Evolutionary conservation across 2,888 invertebrate genomes (phyloP), one percentile per base, ranked within the genome.

Genomic region (Nomada fucata): DNA sequence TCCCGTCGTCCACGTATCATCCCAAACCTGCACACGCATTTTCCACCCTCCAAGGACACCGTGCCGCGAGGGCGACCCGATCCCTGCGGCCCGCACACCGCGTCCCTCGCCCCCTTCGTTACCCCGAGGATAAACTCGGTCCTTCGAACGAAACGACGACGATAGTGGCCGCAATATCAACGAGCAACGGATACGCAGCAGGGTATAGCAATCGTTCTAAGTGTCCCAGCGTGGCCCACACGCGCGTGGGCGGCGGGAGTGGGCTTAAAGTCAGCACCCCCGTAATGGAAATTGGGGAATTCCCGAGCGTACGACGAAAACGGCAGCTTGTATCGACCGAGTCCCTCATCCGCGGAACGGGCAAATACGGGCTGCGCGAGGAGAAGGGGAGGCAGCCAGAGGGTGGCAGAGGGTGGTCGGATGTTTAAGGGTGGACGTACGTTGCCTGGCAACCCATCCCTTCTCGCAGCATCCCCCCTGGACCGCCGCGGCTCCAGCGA

Each of bases 391-490:
- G 79, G 71, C 71, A 79, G 83, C 82, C 68, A 82, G 82, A 67
- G 69, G 65, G 77, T 73, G 76, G 74, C 57, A 64, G 73, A 76
- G 76, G 78, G 71, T 73, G 85, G 77, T 76, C 72, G 81, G 86
- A 71, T 83, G 91, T 91, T 92, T 90, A 91, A 92, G 93, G 93
- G 92, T 92, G 91, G 92, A 92, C 89, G 93, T 92, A 92, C 90
- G 93, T 93, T 93, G 93, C 93, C 87, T 91, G 89, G 93, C 93
- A 93, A 93, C 93, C 87, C 84, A 87, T 84, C 89, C 89, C 88
- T 86, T 80, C 88, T 83, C 85, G 88, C 88, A 88, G 90, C 90
- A 91, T 90, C 90, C 88, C 85, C 86, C 82, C 79, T 86, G 88
- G 85, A 88, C 88, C 86, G 77, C 81, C 71, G 59, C 80, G 67